Evolutionary conservation across 2,888 invertebrate species (phyloP), one percentile per base, ranked within the genome.

Genomic region (Miltochrista miniata): DNA sequence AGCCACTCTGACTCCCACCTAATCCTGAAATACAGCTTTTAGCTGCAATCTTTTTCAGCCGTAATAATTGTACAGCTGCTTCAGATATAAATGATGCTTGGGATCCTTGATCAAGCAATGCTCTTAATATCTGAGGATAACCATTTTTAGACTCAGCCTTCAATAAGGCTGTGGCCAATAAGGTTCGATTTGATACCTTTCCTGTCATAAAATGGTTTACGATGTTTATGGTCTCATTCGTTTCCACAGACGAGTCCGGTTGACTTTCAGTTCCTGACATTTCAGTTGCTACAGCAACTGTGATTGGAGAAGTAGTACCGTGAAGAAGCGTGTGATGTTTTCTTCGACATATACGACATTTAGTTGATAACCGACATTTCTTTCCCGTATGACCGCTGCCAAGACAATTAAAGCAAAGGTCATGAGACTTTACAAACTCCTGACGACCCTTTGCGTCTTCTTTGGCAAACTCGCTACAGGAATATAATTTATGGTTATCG

Each of bases 61-160:
- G 29, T 30, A 56, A 37, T 7, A 44, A 31, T 29, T 62, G 54
- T 2, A 51, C 51, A 1, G 54, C 34, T 33, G 46, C 46, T 52
- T 56, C 59, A 18, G 59, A 51, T 43, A 62, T 51, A 29, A 62
- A 59, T 24, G 55, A 59, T n/a, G 54, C 58, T 44, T 56, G 51
- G 0, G 54, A 59, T 5, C 54, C 53, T 37, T 46, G 56, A 29
- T 56, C 54, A 29, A 59, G 13, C 33, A 56, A 35, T n/a, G 48
- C 56, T 44, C 55, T 43, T 11, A 59, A 34, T 46, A 51, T 33
- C 39, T 54, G 54, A 34, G 35, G 45, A 15, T 36, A 30, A n/a
- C 55, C 52, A 46, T 48, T 45, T 50, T 35, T 45, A 15, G 59
- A 54, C 30, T 59, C 11, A n/a, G n/a, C n/a, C n/a, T n/a, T n/a